Percentiles rank a stretch among this genome's conserved stretches.
Conservation (phyloP, 1,140 invertebrate species). For the Apis dorsata region DNA sequence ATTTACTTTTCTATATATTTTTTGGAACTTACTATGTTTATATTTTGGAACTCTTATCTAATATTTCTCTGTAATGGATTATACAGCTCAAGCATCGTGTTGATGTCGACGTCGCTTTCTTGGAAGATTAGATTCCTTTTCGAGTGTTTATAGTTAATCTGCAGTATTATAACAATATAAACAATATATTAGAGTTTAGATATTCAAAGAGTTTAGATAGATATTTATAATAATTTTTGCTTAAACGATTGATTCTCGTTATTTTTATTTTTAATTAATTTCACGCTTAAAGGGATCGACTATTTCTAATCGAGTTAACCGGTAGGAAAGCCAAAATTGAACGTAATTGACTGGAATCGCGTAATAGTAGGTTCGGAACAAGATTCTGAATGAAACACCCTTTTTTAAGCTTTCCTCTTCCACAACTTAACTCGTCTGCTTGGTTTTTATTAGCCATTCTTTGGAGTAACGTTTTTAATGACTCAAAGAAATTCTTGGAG, state of each 20-base stretch:
- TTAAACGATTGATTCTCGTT: too few species aligned
- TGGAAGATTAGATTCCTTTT: neutral
- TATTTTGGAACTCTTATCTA: neutral
- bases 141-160: neutral
- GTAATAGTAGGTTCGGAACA: neutral
- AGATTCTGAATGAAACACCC: conserved; percentile 20
- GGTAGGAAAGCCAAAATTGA: neutral
- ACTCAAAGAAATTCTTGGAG: conserved; percentile 10
- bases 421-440: conserved; percentile 5
- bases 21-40: neutral
- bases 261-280: too few species aligned
- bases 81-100: neutral
- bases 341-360: neutral
- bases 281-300: neutral
- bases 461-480: conserved; percentile 25
- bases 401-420: conserved; percentile 13
- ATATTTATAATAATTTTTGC: neutral
- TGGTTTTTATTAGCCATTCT: conserved; percentile 27
- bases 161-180: neutral
- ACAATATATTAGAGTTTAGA: neutral
- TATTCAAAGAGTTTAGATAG: neutral
- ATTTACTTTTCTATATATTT: too few species aligned
- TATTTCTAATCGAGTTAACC: neutral
- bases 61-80: too few species aligned
- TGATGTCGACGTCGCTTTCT: neutral